These are phyloP conservation scores for Martes martes DNA, from an alignment of 2,113 vertebrate genomes.

Conservation along the genomic window DNA sequence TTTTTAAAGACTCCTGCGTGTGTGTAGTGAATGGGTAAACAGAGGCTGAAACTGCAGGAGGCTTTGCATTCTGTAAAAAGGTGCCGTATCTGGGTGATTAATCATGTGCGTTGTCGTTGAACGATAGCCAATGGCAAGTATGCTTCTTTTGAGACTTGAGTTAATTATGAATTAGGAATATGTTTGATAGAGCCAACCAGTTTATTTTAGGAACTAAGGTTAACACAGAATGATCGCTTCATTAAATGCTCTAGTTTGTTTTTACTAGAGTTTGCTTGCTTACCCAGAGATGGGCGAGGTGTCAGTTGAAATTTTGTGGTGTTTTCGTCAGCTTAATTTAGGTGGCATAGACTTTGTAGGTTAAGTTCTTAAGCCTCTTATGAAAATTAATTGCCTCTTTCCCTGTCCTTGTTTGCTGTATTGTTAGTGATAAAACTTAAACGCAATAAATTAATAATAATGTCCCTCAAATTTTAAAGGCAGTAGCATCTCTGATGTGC, in stretches of 20 bases:
- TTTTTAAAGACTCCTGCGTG: not conserved
- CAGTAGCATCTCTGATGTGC: not conserved
- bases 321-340: slow-evolving; percentile 29
- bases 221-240: not conserved
- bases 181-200: not conserved
- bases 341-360: not conserved
- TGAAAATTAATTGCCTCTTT: slow-evolving; percentile 4
- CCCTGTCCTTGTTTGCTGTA: not conserved
- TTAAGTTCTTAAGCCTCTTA: slow-evolving; percentile 35
- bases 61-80: not conserved
- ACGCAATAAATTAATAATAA: not conserved
- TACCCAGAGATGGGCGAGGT: not conserved
- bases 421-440: slow-evolving; percentile 6
- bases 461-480: not conserved
- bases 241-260: not conserved
- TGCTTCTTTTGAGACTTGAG: not conserved
- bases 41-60: slow-evolving; percentile 16
- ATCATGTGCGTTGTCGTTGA: not conserved
- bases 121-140: not conserved
- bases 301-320: slow-evolving; percentile 36
- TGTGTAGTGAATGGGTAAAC: slow-evolving; percentile 10
- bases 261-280: slow-evolving; percentile 6
- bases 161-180: not conserved
- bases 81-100: not conserved
- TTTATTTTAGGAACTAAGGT: not conserved